Evolutionary conservation across 2,797 vertebrate genomes (phyloP).

Genomic region (Danio kyathit): DNA sequence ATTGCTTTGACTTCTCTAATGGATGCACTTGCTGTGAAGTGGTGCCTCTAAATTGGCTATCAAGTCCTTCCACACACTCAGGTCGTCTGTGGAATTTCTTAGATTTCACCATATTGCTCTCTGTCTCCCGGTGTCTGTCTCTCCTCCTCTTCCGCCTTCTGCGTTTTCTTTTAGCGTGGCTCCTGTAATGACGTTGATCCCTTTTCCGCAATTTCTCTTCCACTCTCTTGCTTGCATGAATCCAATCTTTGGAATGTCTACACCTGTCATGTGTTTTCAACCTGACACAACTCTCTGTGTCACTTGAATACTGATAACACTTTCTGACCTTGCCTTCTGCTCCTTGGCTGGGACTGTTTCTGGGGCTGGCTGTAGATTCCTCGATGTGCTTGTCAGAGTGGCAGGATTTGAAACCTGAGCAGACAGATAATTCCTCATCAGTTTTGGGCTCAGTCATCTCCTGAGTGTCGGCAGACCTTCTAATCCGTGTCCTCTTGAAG

Average conservation of each 20-base stretch:
- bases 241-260: conserved; percentile 67
- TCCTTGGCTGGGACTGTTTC: conserved; percentile 41
- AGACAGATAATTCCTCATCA: conserved; percentile 41
- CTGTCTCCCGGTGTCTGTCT: conserved; percentile 57
- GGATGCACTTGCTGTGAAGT: conserved; percentile 64
- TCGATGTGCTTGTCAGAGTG: conserved; percentile 54
- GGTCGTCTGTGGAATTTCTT: conserved; percentile 57
- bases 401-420: conserved; percentile 39
- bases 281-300: conserved; percentile 60
- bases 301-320: conserved; percentile 44
- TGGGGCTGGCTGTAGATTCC: conserved; percentile 39
- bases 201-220: conserved; percentile 72
- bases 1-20: conserved; percentile 70
- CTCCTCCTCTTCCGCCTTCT: conserved; percentile 73
- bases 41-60: conserved; percentile 64
- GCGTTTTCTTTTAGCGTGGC: conserved; percentile 77
- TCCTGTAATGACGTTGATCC: conserved; percentile 75
- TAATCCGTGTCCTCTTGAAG: conserved; percentile 80
- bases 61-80: conserved; percentile 57
- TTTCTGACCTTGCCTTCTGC: conserved; percentile 51
- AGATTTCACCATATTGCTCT: conserved; percentile 54
- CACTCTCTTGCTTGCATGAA: conserved; percentile 67
- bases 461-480: conserved; percentile 55
- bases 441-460: conserved; percentile 44
- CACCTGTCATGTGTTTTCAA: conserved; percentile 69